Base-by-base conservation (phyloP, 2,888 invertebrate species). In the Caenorhabditis zanzibari region DNA sequence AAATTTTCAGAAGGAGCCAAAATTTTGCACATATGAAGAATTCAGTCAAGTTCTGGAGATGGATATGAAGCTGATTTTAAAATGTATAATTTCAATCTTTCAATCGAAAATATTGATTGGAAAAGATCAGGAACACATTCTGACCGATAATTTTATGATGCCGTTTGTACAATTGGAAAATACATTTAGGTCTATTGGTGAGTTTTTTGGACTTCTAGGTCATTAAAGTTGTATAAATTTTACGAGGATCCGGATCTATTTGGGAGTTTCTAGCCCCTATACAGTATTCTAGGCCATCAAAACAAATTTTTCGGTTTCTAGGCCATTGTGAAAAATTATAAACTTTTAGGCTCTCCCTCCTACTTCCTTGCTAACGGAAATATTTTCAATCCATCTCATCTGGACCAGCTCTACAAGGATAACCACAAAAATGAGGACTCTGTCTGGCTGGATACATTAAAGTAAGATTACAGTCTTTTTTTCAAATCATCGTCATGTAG, bases 61-160 rank as follows among this genome's bases (percentile, higher is more conserved):
- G 6, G 58, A 58, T 58, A 58, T 58, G n/a, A 16, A 58, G 16
- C n/a, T 58, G 1, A 35, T 58, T 26, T 35, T n/a, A 7, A 19
- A 58, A n/a, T 19, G 16, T 26, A 19, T 58, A 19, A 58, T 58
- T 58, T 32, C 32, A 32, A 26, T n/a, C 35, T 58, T 58, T 26
- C 58, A 58, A 58, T 16, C 32, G 9, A 58, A 19, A 58, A 28
- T 16, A 1, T 19, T n/a, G 2, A 32, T 58, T 16, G 32, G 19
- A 32, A 58, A 32, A 32, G n/a, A 32, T 7, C 58, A 58, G 14
- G 58, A 58, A 9, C 16, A 58, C 3, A 35, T 58, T 0, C 14
- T 58, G 9, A 16, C 28, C 6, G 35, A 32, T 2, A 28, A 58
- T 32, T 58, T 58, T 35, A n/a, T 58, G n/a, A 2, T 58, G 12